These are phyloP conservation scores for Pegea sp. DNA, from an alignment of 23 tunicate genomes.

Conservation along the genomic window DNA sequence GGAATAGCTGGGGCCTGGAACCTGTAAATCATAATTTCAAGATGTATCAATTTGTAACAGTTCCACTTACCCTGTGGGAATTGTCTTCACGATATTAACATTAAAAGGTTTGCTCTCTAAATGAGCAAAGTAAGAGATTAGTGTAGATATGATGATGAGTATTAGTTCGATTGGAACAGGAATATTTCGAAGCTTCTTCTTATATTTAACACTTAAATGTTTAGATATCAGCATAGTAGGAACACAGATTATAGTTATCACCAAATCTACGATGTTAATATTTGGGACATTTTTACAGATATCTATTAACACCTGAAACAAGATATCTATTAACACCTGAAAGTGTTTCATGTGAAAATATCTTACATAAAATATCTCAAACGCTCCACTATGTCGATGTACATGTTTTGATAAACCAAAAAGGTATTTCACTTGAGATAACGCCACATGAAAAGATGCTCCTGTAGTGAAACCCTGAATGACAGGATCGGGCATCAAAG, in stretches of 20 bases:
- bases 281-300: too few species aligned
- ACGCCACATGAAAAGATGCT: constrained; percentile 68
- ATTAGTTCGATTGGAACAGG: constrained; percentile 81
- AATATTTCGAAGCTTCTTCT: constrained; percentile 41
- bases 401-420: constrained; percentile 58
- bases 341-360: too few species aligned
- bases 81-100: constrained; percentile 74
- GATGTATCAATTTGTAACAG: constrained; percentile 1
- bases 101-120: constrained; percentile 47
- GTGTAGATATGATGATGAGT: constrained; percentile 45
- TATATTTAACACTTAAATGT: constrained; percentile 48
- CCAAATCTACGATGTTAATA: constrained; percentile 34
- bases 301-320: too few species aligned
- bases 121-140: constrained; percentile 41
- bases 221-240: constrained; percentile 48
- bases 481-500: constrained; percentile 83
- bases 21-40: constrained; percentile 12
- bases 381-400: constrained; percentile 46
- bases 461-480: constrained; percentile 95
- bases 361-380: constrained; percentile 43
- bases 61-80: constrained; percentile 69
- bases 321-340: too few species aligned
- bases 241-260: constrained; percentile 30
- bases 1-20: constrained; percentile 28
- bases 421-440: constrained; percentile 72